Conservation (phyloP, 2,888 invertebrate genomes). For the Pseudococcus viburni region DNA sequence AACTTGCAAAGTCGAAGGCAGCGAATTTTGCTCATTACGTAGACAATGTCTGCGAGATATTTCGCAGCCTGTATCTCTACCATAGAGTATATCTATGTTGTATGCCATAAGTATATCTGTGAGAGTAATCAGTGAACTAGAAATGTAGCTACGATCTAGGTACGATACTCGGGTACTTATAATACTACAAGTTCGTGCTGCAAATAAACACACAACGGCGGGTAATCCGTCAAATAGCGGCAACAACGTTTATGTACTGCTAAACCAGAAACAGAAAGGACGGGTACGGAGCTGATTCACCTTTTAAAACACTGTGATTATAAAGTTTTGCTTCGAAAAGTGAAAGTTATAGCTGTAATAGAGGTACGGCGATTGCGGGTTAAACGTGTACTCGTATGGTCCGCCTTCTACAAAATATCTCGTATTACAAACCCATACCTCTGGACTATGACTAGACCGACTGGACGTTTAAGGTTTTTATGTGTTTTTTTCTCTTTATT, state of each 20-base stretch:
- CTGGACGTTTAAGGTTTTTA: not conserved
- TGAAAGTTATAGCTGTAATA: constrained; percentile 51
- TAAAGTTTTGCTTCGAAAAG: constrained; percentile 61
- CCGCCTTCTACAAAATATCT: constrained; percentile 58
- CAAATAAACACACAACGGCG: constrained; percentile 22
- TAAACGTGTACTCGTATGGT: constrained; percentile 43
- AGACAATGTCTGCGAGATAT: constrained; percentile 29
- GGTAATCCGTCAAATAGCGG: constrained; percentile 50
- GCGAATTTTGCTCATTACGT: not conserved
- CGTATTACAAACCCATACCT: constrained; percentile 18
- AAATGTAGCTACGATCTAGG: not conserved
- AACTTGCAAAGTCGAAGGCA: not conserved
- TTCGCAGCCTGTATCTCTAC: not conserved
- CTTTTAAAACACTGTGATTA: constrained; percentile 61
- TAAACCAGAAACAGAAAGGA: constrained; percentile 41
- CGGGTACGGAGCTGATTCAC: constrained; percentile 54
- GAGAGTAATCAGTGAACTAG: constrained; percentile 61
- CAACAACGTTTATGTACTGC: constrained; percentile 43
- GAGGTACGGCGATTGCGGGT: constrained; percentile 46
- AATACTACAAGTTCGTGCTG: constrained; percentile 46
- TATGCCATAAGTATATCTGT: not conserved
- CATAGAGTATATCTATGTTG: not conserved
- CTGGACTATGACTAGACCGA: not conserved
- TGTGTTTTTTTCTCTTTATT: not conserved
- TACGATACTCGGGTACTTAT: not conserved